Evolutionary conservation across 2,888 invertebrate genomes (phyloP).

Genomic region (Chymomyza procnemis): DNA sequence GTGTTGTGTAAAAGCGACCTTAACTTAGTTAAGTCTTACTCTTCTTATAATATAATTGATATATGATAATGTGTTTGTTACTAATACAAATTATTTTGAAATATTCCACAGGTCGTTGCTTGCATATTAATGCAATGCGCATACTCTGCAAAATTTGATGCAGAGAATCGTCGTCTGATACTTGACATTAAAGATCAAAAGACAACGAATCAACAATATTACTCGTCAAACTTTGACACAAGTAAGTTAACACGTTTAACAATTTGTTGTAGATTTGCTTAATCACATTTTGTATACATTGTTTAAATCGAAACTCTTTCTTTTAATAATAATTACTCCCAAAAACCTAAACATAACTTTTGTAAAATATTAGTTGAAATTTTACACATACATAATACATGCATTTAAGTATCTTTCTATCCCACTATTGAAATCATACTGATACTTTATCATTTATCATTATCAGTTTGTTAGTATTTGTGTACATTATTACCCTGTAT

Average conservation of each 20-base stretch:
- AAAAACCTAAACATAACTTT: constrained; percentile 25
- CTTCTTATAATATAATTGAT: background rate
- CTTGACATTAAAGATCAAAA: constrained; percentile 86
- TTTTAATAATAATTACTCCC: background rate
- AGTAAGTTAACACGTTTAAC: constrained; percentile 81
- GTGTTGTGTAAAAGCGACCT: background rate
- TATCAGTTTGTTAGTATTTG: constrained; percentile 42
- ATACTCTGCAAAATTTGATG: constrained; percentile 73
- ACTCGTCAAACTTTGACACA: constrained; percentile 86
- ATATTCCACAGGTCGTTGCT: constrained; percentile 78
- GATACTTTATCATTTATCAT: constrained; percentile 31
- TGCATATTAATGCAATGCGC: constrained; percentile 78
- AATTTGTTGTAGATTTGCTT: constrained; percentile 41
- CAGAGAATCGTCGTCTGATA: constrained; percentile 82
- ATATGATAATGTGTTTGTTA: background rate
- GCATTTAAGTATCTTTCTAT: constrained; percentile 29
- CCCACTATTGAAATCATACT: constrained; percentile 29
- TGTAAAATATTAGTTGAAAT: constrained; percentile 55
- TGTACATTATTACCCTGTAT: constrained; percentile 30
- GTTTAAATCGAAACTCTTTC: constrained; percentile 6
- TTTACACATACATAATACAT: constrained; percentile 32
- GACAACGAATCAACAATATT: constrained; percentile 85
- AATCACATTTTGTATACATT: constrained; percentile 25
- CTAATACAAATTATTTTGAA: constrained; percentile 12
- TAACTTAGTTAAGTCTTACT: background rate